phyloP scores from a whole-genome alignment of 2,113 vertebrate genomes.

The Periophthalmus modestus region DNA sequence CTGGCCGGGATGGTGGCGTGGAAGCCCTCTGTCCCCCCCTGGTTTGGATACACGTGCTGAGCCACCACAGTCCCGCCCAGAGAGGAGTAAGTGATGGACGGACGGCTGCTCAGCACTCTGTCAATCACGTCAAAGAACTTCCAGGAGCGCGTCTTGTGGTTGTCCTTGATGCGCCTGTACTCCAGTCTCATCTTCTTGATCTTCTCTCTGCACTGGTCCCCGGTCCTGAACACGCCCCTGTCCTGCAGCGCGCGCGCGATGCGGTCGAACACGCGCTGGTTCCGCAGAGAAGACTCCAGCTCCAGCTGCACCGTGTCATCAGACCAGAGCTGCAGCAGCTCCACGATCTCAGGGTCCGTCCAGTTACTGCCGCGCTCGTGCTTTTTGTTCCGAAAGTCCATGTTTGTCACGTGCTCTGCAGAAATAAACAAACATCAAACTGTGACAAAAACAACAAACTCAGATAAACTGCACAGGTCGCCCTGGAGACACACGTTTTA shows the following conservation, averaged over 20 bases:
- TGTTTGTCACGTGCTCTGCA: conserved; percentile 36
- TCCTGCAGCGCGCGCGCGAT: conserved; percentile 83
- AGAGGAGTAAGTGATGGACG: conserved; percentile 79
- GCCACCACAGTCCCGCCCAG: conserved; percentile 74
- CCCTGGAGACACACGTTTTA: background rate
- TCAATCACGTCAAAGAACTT: conserved; percentile 93
- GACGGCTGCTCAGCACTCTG: conserved; percentile 82
- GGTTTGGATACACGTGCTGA: conserved; percentile 78
- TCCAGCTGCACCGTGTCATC: conserved; percentile 85
- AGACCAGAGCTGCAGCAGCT: conserved; percentile 88
- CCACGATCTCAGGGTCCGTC: conserved; percentile 88
- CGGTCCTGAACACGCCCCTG: conserved; percentile 85
- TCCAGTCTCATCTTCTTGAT: conserved; percentile 96
- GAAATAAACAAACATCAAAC: background rate
- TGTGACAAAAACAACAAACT: background rate
- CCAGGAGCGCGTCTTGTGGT: conserved; percentile 83
- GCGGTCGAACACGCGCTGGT: conserved; percentile 89
- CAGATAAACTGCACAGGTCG: background rate
- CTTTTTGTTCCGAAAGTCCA: conserved; percentile 87
- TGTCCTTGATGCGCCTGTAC: conserved; percentile 87
- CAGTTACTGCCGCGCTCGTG: conserved; percentile 88
- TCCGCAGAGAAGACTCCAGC: conserved; percentile 86
- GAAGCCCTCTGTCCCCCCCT: conserved; percentile 68
- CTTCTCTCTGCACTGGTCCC: conserved; percentile 88
- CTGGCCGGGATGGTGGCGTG: conserved; percentile 56